These are phyloP conservation scores for Diaprepes abbreviatus DNA, from an alignment of 2,888 invertebrate genomes.

Conservation along the genomic window DNA sequence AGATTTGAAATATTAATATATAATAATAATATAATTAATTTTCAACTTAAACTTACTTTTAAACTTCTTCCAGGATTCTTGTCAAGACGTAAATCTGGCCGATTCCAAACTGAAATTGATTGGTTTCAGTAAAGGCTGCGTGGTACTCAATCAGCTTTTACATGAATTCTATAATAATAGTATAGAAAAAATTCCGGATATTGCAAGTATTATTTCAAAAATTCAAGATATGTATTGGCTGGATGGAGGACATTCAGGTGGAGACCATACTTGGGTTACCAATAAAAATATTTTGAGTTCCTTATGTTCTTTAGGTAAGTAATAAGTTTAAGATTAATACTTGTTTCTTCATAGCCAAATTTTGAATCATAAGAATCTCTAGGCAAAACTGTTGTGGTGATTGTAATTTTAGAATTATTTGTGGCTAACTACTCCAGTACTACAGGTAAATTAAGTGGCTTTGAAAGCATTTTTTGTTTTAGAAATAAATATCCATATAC, in stretches of 20 bases:
- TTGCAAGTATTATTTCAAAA: conserved; percentile 75
- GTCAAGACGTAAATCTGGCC: neutral
- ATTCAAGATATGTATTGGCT: conserved; percentile 89
- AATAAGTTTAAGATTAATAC: too few species aligned
- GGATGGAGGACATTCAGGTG: conserved; percentile 93
- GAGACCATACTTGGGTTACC: conserved; percentile 90
- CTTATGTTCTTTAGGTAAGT: conserved; percentile 78
- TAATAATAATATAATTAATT: too few species aligned
- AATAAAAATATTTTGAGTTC: conserved; percentile 80
- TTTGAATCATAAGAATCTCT: too few species aligned
- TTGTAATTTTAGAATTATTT: too few species aligned
- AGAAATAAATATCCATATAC: conserved; percentile 82
- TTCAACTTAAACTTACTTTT: too few species aligned
- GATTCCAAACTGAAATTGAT: conserved; percentile 63
- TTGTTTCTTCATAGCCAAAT: too few species aligned
- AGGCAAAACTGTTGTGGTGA: too few species aligned
- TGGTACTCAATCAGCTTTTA: conserved; percentile 91
- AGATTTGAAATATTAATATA: too few species aligned
- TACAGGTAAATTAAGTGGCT: too few species aligned
- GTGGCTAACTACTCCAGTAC: too few species aligned
- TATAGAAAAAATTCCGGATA: conserved; percentile 73
- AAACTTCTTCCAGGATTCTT: too few species aligned
- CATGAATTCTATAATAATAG: conserved; percentile 86
- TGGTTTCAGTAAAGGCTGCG: conserved; percentile 95
- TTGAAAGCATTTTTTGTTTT: conserved; percentile 36